These are phyloP conservation scores for Pseudorhombus dupliciocellatus DNA, from an alignment of 2,113 vertebrate genomes.

Conservation along the genomic window DNA sequence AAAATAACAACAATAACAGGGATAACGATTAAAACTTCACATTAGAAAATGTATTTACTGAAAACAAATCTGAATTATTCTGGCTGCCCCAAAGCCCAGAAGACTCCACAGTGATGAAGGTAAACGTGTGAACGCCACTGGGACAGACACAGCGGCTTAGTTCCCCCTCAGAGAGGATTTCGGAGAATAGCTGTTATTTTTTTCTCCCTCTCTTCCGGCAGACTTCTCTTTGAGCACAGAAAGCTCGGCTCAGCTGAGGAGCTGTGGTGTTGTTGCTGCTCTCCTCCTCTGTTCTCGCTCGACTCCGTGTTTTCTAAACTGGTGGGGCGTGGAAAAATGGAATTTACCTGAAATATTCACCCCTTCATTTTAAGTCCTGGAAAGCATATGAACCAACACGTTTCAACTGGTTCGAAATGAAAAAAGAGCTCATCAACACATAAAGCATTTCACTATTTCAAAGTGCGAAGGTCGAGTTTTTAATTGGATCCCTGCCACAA, in stretches of 20 bases:
- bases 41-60: not conserved
- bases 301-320: slow-evolving; percentile 4
- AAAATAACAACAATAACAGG: not conserved
- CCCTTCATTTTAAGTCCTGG: slow-evolving; percentile 8
- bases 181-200: slow-evolving; percentile 56
- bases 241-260: slow-evolving; percentile 27
- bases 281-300: slow-evolving; percentile 15
- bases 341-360: slow-evolving; percentile 1
- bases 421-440: slow-evolving; percentile 23
- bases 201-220: slow-evolving; percentile 37
- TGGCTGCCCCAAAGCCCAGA: not conserved
- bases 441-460: slow-evolving; percentile 20
- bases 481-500: slow-evolving; percentile 21
- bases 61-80: slow-evolving; percentile 1
- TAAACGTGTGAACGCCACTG: slow-evolving; percentile 7
- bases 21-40: not conserved
- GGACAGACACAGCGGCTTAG: slow-evolving; percentile 35
- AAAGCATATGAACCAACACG: not conserved
- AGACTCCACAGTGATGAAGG: not conserved
- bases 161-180: slow-evolving; percentile 46
- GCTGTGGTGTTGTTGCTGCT: slow-evolving; percentile 8
- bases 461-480: slow-evolving; percentile 34
- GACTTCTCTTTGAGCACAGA: slow-evolving; percentile 39
- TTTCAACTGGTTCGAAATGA: slow-evolving; percentile 22
- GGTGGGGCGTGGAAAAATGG: slow-evolving; percentile 1